phyloP scores from a whole-genome alignment of 2,888 invertebrate species.

The Calameuta pallipes region DNA sequence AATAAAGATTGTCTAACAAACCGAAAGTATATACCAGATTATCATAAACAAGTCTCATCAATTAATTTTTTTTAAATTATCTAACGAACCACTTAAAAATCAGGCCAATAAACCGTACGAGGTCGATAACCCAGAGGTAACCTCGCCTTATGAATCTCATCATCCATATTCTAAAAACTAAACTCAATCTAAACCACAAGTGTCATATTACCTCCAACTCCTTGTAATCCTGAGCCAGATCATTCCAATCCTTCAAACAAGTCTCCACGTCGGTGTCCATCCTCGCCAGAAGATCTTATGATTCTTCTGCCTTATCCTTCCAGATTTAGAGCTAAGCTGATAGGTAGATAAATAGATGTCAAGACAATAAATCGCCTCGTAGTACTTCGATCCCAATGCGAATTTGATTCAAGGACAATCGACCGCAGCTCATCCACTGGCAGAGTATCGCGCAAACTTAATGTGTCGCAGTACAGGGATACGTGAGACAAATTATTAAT shows the following conservation, averaged over 20 bases:
- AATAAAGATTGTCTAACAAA: not conserved
- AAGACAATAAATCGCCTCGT: not conserved
- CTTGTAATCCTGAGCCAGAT: conserved; percentile 81
- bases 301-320: not conserved
- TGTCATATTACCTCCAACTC: conserved; percentile 78
- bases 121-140: not conserved
- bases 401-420: not conserved
- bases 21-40: not conserved
- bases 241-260: conserved; percentile 82
- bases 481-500: not conserved
- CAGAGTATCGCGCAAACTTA: not conserved
- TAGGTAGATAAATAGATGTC: not conserved
- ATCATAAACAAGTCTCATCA: not conserved
- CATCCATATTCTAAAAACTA: not conserved
- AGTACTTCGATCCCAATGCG: not conserved
- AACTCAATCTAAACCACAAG: conserved; percentile 15
- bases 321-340: not conserved
- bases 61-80: not conserved
- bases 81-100: not conserved
- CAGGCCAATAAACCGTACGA: not conserved
- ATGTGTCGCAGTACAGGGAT: not conserved
- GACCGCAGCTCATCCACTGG: not conserved
- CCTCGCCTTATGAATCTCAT: not conserved
- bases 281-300: conserved; percentile 8
- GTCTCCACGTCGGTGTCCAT: conserved; percentile 72